phyloP scores from a whole-genome alignment of 2,888 invertebrate genomes.

The Metalampra italica region DNA sequence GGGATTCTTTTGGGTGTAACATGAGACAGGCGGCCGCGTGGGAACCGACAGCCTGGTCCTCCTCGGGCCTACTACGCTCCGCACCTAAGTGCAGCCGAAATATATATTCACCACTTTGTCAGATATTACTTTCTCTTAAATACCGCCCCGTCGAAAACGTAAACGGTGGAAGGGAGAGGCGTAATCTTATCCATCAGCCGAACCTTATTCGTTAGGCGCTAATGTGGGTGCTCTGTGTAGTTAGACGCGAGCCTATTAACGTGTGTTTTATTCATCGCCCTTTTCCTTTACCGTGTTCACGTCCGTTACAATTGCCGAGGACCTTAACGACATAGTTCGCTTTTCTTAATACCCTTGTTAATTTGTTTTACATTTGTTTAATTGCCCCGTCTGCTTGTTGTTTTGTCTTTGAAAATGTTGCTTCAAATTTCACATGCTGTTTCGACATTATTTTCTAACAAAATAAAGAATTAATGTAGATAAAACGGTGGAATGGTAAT shows the following conservation, averaged over 20 bases:
- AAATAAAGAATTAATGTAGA: no score
- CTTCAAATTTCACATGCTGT: no score
- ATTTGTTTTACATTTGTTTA: conserved; percentile 52
- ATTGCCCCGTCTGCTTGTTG: conserved; percentile 39
- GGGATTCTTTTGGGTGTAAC: conserved; percentile 69
- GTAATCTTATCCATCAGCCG: conserved; percentile 69
- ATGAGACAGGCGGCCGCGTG: conserved; percentile 67
- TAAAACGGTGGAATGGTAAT: conserved; percentile 7
- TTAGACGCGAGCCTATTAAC: conserved; percentile 56
- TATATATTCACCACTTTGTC: conserved; percentile 64
- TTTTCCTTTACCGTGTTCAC: conserved; percentile 47
- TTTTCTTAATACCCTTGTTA: conserved; percentile 56
- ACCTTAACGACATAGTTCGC: conserved; percentile 56
- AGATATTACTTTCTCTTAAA: conserved; percentile 71
- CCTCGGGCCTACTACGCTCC: conserved; percentile 40
- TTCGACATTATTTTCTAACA: no score
- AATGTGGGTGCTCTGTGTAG: conserved; percentile 62
- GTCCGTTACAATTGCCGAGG: conserved; percentile 47
- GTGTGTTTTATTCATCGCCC: conserved; percentile 66
- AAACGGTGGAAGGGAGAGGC: conserved; percentile 48
- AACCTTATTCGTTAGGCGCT: conserved; percentile 59
- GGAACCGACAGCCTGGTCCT: conserved; percentile 60
- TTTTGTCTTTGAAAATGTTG: conserved; percentile 16
- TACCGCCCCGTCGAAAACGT: conserved; percentile 47
- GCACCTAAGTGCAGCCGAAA: conserved; percentile 71